phyloP scores from a whole-genome alignment of 2,113 vertebrate species.

The Laterallus jamaicensis region DNA sequence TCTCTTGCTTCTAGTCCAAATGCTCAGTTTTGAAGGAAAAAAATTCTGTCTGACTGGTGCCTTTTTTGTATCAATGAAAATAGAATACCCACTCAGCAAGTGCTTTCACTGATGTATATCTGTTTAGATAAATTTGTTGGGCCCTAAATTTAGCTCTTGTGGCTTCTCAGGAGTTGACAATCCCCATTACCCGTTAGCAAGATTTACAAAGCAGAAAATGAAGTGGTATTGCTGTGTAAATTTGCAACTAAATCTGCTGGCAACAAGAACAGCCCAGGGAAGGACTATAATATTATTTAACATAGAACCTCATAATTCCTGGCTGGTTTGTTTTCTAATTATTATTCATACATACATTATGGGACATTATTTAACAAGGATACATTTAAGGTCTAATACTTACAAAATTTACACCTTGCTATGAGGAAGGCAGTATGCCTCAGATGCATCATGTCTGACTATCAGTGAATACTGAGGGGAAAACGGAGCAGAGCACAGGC shows the following conservation, averaged over 20 bases:
- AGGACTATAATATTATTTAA: background rate
- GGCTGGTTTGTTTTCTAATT: background rate
- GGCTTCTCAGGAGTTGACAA: background rate
- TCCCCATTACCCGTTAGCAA: background rate
- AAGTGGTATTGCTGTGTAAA: background rate
- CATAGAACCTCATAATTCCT: background rate
- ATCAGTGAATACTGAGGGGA: background rate
- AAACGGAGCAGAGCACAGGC: accelerated
- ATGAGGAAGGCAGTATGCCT: background rate
- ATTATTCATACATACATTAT: background rate
- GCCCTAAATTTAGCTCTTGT: background rate
- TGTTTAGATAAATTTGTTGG: background rate
- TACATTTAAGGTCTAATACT: background rate
- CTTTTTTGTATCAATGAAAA: background rate
- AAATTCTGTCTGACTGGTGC: background rate
- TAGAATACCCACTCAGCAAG: background rate
- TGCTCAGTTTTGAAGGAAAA: background rate
- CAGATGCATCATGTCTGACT: background rate
- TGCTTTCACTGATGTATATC: background rate
- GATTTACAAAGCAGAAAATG: background rate
- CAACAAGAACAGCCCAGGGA: background rate
- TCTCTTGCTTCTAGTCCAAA: background rate
- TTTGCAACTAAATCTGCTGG: background rate
- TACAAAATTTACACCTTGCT: background rate
- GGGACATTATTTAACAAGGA: background rate